phyloP scores from a whole-genome alignment of 92 coral and sea anemone genomes.

The Nematostella vectensis region DNA sequence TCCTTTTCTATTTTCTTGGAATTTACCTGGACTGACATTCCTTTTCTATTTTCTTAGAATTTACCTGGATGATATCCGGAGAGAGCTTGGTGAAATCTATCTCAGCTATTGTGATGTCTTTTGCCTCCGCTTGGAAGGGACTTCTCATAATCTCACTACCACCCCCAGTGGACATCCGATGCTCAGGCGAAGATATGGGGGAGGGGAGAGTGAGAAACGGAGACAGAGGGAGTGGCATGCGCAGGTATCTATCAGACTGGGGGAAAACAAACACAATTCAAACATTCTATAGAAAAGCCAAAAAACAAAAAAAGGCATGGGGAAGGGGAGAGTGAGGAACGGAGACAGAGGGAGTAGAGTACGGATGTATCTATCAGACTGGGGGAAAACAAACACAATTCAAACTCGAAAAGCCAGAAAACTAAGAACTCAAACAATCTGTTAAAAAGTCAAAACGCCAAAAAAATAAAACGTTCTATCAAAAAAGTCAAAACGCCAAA shows the following conservation, averaged over 20 bases:
- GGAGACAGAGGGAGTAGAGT: conserved; percentile 16
- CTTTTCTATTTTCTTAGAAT: no score
- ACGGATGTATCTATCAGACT: conserved; percentile 26
- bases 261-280: not conserved
- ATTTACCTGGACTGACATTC: no score
- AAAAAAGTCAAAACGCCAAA: no score
- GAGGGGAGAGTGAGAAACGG: conserved; percentile 23
- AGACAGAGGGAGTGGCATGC: conserved; percentile 12
- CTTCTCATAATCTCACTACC: conserved; percentile 32
- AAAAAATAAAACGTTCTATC: no score
- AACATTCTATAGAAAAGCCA: not conserved
- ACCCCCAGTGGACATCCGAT: conserved; percentile 6
- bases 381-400: not conserved
- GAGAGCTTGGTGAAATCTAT: conserved; percentile 15
- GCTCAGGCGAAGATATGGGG: conserved; percentile 19
- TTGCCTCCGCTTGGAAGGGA: conserved; percentile 34
- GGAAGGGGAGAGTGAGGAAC: conserved; percentile 16
- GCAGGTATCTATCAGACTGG: conserved; percentile 27
- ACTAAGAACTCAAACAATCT: no score
- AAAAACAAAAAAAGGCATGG: no score
- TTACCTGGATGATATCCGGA: conserved; percentile 23
- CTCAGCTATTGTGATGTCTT: conserved; percentile 39
- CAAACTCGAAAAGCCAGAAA: not conserved
- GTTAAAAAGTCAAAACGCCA: no score
- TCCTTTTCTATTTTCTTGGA: no score